Evolutionary conservation across 2,888 invertebrate genomes (phyloP).

Genomic region (Aradus depressus): DNA sequence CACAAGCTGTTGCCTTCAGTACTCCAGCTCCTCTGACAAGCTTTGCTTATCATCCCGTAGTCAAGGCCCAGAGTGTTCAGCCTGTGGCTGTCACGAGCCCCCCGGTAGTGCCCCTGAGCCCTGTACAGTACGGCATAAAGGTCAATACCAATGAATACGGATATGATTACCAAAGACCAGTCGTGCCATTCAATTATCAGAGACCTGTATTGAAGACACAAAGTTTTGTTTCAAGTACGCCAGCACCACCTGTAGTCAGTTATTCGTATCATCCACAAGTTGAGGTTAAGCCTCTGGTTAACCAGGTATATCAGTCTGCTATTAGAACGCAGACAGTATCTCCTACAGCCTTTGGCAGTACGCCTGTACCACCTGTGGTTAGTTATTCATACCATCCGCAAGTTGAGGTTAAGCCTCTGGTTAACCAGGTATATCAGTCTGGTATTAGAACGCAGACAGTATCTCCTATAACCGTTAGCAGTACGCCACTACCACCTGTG

Average conservation of each 20-base stretch:
- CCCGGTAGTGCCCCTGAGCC: slow-evolving; percentile 14
- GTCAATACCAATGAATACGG: slow-evolving; percentile 7
- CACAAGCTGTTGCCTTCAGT: no score
- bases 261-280: slow-evolving; percentile 20
- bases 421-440: no score
- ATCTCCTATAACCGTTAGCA: slow-evolving; percentile 8
- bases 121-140: slow-evolving; percentile 13
- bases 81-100: slow-evolving; percentile 8
- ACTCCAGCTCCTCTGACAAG: slow-evolving; percentile 4
- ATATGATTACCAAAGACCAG: slow-evolving; percentile 25
- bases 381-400: slow-evolving; percentile 2
- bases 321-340: no score
- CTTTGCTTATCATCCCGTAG: slow-evolving; percentile 13
- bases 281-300: slow-evolving; percentile 8
- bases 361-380: not conserved
- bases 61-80: slow-evolving; percentile 12
- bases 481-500: slow-evolving; percentile 24
- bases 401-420: not conserved
- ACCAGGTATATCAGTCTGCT: not conserved
- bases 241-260: slow-evolving; percentile 20
- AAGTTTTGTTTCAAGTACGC: no score
- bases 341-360: not conserved
- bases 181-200: slow-evolving; percentile 22
- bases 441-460: slow-evolving; percentile 9
- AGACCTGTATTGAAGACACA: no score